Conservation (phyloP, 1,140 invertebrate genomes). For the Ceratitis capitata region DNA sequence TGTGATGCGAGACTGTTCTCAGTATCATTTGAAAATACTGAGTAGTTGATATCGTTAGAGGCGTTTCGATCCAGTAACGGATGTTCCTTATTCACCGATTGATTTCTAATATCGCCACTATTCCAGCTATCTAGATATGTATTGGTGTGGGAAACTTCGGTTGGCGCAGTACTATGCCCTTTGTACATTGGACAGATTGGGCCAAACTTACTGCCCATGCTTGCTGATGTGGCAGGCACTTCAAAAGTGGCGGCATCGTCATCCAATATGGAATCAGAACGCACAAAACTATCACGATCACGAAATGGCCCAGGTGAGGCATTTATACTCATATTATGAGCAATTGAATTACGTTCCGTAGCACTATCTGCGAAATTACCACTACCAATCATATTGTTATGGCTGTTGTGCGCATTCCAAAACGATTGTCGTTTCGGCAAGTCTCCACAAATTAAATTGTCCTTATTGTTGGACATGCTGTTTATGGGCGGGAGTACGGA, state of each 20-base stretch:
- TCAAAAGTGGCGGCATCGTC: conserved; percentile 82
- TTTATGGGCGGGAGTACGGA: neutral
- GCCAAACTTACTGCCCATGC: conserved; percentile 75
- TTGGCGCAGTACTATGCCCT: conserved; percentile 55
- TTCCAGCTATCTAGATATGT: conserved; percentile 30
- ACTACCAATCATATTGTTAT: neutral
- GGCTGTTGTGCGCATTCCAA: neutral
- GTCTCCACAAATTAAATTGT: neutral
- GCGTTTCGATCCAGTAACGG: conserved; percentile 23
- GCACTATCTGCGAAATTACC: neutral
- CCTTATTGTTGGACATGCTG: neutral
- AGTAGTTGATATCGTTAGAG: conserved; percentile 15
- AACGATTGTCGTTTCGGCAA: neutral
- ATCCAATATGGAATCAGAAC: conserved; percentile 73
- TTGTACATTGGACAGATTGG: conserved; percentile 80
- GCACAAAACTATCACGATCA: conserved; percentile 68
- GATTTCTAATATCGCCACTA: conserved; percentile 11
- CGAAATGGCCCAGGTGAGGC: conserved; percentile 31
- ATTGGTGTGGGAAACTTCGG: conserved; percentile 6
- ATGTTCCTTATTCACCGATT: conserved; percentile 42
- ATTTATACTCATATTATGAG: neutral
- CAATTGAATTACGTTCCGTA: neutral
- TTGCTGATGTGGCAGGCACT: conserved; percentile 68
- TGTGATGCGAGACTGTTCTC: conserved; percentile 21
- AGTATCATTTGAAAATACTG: conserved; percentile 41